Base-by-base conservation (phyloP, 37 sponge, comb jelly and placozoan genomes). In the Oscarella lobularis region DNA sequence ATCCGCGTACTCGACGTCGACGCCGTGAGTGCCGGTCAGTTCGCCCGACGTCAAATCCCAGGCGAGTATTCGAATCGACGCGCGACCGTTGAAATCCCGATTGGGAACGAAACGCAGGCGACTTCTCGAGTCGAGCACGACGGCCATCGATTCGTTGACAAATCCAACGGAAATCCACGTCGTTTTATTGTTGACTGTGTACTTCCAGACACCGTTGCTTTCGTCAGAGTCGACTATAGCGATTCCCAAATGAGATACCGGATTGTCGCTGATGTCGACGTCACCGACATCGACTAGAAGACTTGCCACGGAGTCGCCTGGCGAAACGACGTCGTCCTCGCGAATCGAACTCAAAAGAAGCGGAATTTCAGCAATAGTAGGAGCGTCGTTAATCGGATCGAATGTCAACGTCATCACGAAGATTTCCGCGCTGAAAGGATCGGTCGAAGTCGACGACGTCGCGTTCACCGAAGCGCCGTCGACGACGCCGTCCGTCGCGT, bases 341-440 rank as follows among this genome's bases (percentile, higher is more conserved):
- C 29, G 60, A 1, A 86, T 89, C 0, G 85, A 36, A 29, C 87
- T 80, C 32, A 86, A 2, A 37, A 75, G 40, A 40, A 93, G 38
- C 33, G 87, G 83, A 5, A 77, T 55, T 1, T 29, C 55, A 1
- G 31, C 35, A 5, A 93, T 55, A 0, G 84, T 72, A 0, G 94
- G 94, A 33, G 90, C 90, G 74, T 93, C 90, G 37, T 93, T 93
- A 27, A 93, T 83, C 31, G 87, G 83, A 20, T 33, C 32, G 27
- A 93, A 83, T 30, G 39, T 73, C 39, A 89, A 37, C 0, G 71
- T 75, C 39, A 93, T 60, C 2, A 4, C 37, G 0, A 79, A 9
- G 2, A 55, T 66, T 3, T 77, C 74, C 36, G 35, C 35, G 60
- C 94, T 93, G 80, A 80, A 93, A 6, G 94, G 74, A 68, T 86